Base-by-base conservation (phyloP, 1,140 invertebrate genomes). In the Mylabris phalerata region DNA sequence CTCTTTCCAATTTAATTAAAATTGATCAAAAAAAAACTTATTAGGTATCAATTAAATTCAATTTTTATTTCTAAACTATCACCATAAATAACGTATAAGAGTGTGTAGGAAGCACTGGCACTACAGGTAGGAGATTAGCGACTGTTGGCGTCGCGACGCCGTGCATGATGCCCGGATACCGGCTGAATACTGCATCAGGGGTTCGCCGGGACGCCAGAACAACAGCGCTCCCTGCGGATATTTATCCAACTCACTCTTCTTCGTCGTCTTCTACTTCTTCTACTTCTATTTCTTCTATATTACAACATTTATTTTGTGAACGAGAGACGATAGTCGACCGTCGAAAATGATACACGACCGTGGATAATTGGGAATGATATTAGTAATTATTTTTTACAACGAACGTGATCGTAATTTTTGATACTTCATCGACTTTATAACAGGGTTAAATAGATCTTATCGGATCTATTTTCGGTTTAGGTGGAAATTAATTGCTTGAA, bases 111-210 rank as follows among this genome's bases (percentile, higher is more conserved):
- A 54, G 39, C 60, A 61, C 60, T 61, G 55, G 27, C 60, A 61
- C 60, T 57, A 57, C 48, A 52, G 48, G 55, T 59, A 55, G 47
- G 48, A 47, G 27, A 49, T 25, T 49, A 48, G 48, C 61, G 61
- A 50, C 25, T 52, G 54, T 44, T 50, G 51, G 44, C 54, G 58
- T 54, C 61, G 57, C 48, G 57, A 63, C 61, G 60, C 63, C 40
- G 47, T 52, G 63, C 60, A 63, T 60, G 51, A 46, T 52, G 56
- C 44, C 55, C 62, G 50, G 49, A 24, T 48, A 48, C 59, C 60
- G 62, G 62, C 50, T 54, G 57, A 64, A 60, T 59, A 67, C 65
- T 67, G 65, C 65, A 65, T 57, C 65, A 67, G 65, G 60, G 60
- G 4, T 61, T 65, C 55, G 65, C 65, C 65, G 62, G 65, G 65